Evolutionary conservation across 2,888 invertebrate genomes (phyloP), one percentile per base, ranked within the genome.

Genomic region (Dromius quadrimaculatus): DNA sequence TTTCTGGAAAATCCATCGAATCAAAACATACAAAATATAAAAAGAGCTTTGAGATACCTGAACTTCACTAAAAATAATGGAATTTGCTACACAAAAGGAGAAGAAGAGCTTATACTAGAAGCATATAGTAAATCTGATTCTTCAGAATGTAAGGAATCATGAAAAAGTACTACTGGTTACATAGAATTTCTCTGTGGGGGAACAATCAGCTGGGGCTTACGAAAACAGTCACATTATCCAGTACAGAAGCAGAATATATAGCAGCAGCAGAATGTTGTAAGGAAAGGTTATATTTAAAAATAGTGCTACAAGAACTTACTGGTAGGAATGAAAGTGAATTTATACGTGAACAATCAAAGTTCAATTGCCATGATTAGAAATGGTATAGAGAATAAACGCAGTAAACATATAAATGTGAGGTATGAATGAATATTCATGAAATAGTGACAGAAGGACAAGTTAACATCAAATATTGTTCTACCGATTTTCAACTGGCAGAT

Each of bases 221-320:
- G n/a, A n/a, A n/a, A n/a, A n/a, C n/a, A n/a, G n/a, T n/a, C n/a
- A n/a, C n/a, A n/a, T n/a, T n/a, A n/a, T n/a, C n/a, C n/a, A n/a
- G n/a, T n/a, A n/a, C n/a, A n/a, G n/a, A n/a, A n/a, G n/a, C n/a
- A n/a, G n/a, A n/a, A n/a, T n/a, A n/a, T n/a, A n/a, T n/a, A n/a
- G n/a, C n/a, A n/a, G n/a, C n/a, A n/a, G n/a, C n/a, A n/a, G n/a
- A n/a, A n/a, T n/a, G n/a, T n/a, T n/a, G n/a, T n/a, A n/a, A n/a
- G n/a, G n/a, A n/a, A n/a, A 11, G 77, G 1, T 2, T 71, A 9
- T 75, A 72, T 62, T 15, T 77, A 41, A 75, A 74, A 68, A 43
- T 45, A n/a, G 8, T 75, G 34, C 17, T 74, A 13, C 19, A 71
- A 43, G 74, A 74, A 45, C n/a, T 75, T 20, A 72, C 47, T n/a